Evolutionary conservation across 2,797 vertebrate genomes (phyloP), one percentile per base, ranked within the genome.

Genomic region (Acropternis orthonyx): DNA sequence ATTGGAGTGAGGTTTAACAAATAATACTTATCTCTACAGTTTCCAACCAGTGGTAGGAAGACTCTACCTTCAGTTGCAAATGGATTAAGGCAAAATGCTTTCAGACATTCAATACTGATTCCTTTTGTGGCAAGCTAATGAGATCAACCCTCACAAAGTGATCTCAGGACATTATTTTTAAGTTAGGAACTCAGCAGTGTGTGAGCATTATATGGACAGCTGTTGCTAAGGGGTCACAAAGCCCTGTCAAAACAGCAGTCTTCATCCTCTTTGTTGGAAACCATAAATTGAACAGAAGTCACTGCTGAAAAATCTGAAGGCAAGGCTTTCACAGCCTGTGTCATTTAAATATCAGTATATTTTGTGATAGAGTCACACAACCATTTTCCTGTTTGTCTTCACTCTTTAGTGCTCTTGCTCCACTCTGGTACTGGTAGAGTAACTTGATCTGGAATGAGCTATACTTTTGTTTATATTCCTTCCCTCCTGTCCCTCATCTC

Each of bases 101-200:
- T 95, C 39, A 95, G 88, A 85, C 84, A 79, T 87, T 76, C 0
- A 1, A 88, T 85, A 83, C 65, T 89, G 54, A 85, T 74, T 93
- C 43, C n/a, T 93, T 93, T 89, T 93, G 81, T 74, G 72, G 54
- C n/a, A 89, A 74, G 36, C 34, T 95, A 91, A 91, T 87, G 41
- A 92, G 72, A 58, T 79, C 88, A 82, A 54, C 14, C 73, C 44
- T 75, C 78, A 74, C 52, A 83, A 75, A 89, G 54, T 74, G 72
- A 43, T 92, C 68, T 92, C 67, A 78, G 51, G 58, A 72, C 79
- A 79, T 73, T 69, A 81, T 85, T 88, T 90, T 85, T 74, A 67
- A 76, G 54, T 89, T 55, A 80, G 56, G 39, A 80, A 81, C 51
- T 72, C 75, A 63, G 34, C 8, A 0, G 63, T 89, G 49, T 78